Base-by-base conservation (phyloP, 1,140 invertebrate genomes). In the Micrasema longulum region DNA sequence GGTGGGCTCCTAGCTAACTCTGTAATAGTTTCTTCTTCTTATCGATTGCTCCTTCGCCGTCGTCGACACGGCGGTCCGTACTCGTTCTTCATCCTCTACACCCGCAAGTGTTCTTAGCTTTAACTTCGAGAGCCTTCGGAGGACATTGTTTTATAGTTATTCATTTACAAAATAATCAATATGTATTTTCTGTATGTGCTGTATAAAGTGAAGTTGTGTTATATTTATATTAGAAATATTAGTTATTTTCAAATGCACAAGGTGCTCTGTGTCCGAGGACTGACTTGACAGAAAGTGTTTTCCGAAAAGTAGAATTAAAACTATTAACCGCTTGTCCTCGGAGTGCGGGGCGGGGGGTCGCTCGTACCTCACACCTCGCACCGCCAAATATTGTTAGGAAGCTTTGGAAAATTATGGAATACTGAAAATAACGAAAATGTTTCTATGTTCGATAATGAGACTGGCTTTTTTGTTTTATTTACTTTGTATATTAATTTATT, bases 181-280 rank as follows among this genome's bases (percentile, higher is more conserved):
- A 65, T 75, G 69, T 75, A 75, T 71, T 75, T 72, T 74, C 41
- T 63, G 45, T 45, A 23, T 23, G 22, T 48, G 45, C 45, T 71
- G 69, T 75, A 67, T 76, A 73, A 69, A 76, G 69, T 69, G 48
- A 64, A 52, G 66, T 69, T 70, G 70, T 75, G 74, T 76, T 72
- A 73, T 76, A 76, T 76, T 76, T 76, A 76, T 76, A 63, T 69
- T 75, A 76, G 71, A 70, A 57, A 14, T 72, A 72, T 48, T 65
- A 65, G 47, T 53, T 65, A 64, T 72, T 68, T 75, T 62, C 68
- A 63, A 75, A 75, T 66, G 63, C 71, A 76, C 69, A 52, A 55
- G 74, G 74, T 76, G 74, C 74, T 67, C 64, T 48, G 31, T 53
- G 12, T 69, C 66, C 60, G 74, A 72, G 74, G 74, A 68, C 63